Percentiles rank a stretch among this genome's conserved stretches.
Conservation (phyloP, 1,140 invertebrate genomes). For the Anadara kagoshimensis region DNA sequence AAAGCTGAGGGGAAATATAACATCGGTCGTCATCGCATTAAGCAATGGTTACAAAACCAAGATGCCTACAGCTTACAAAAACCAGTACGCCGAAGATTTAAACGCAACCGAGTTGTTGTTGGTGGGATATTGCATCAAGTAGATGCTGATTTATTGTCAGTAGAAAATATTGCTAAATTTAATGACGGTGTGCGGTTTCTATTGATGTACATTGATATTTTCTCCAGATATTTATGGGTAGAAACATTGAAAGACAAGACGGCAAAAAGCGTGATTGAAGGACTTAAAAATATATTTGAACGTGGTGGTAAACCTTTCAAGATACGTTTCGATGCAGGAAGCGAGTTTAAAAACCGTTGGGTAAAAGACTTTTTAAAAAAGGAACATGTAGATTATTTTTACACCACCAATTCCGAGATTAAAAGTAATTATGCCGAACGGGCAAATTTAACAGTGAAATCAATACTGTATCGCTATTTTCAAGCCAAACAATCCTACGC, state of each 20-base stretch:
- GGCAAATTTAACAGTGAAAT: conserved; percentile 10
- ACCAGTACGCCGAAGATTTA: conserved; percentile 13
- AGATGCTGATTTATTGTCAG: conserved; percentile 17
- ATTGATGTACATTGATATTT: conserved; percentile 26
- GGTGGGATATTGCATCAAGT: conserved; percentile 1
- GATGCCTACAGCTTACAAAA: conserved; percentile 16
- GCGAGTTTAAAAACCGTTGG: conserved; percentile 15
- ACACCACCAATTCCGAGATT: conserved; percentile 15
- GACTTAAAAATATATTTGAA: not conserved
- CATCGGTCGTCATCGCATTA: conserved; percentile 3
- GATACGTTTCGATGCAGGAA: conserved; percentile 20
- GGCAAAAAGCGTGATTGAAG: not conserved
- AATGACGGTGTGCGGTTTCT: conserved; percentile 26
- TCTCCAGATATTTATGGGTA: conserved; percentile 16
- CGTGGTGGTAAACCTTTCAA: conserved; percentile 4
- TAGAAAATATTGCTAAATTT: conserved; percentile 6
- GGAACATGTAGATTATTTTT: conserved; percentile 5
- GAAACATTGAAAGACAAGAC: conserved; percentile 14
- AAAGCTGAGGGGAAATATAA: conserved; percentile 29
- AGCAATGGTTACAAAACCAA: conserved; percentile 14
- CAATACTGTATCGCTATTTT: conserved; percentile 8
- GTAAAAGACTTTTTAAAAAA: conserved; percentile 5
- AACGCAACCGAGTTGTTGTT: conserved; percentile 6
- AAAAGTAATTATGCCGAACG: conserved; percentile 38
- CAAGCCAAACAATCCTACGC: not conserved